phyloP scores from a whole-genome alignment of 1,140 invertebrate species.

The Danaus plexippus region DNA sequence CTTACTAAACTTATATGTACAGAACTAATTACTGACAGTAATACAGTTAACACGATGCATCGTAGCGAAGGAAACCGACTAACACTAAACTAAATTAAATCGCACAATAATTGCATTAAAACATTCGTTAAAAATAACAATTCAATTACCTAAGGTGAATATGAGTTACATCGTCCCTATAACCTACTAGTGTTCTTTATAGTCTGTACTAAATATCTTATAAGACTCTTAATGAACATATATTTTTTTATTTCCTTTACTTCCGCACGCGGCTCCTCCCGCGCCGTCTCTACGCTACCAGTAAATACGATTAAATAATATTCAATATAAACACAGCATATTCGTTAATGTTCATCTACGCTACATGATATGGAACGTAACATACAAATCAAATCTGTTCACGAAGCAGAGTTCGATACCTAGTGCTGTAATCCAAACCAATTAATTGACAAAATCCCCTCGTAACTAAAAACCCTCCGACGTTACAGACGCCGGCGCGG shows the following conservation, averaged over 20 bases:
- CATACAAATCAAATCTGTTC: constrained; percentile 34
- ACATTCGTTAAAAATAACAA: constrained; percentile 25
- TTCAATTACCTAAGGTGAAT: constrained; percentile 55
- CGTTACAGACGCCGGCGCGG: too few relatives aligned
- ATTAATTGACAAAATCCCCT: constrained; percentile 58
- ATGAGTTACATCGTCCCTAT: constrained; percentile 20
- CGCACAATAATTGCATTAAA: constrained; percentile 6
- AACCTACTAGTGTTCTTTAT: constrained; percentile 35
- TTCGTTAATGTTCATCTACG: constrained; percentile 34
- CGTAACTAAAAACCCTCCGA: constrained; percentile 26
- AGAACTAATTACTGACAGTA: constrained; percentile 3
- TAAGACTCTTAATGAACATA: constrained; percentile 37
- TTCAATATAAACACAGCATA: constrained; percentile 51
- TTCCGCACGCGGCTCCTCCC: constrained; percentile 17
- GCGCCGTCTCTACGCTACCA: constrained; percentile 35
- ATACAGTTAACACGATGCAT: background rate
- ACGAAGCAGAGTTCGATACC: constrained; percentile 38
- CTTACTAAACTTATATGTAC: constrained; percentile 8
- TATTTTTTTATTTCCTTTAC: constrained; percentile 43
- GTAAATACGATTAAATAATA: constrained; percentile 46
- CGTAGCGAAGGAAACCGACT: too few relatives aligned
- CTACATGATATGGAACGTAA: constrained; percentile 59
- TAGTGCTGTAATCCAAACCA: constrained; percentile 28
- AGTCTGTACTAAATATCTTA: constrained; percentile 47
- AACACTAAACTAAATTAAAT: background rate